Percentiles rank a stretch among this genome's conserved stretches.
These are phyloP conservation scores for Halictus ligatus DNA, from an alignment of 2,888 invertebrate species.

Conservation along the genomic window DNA sequence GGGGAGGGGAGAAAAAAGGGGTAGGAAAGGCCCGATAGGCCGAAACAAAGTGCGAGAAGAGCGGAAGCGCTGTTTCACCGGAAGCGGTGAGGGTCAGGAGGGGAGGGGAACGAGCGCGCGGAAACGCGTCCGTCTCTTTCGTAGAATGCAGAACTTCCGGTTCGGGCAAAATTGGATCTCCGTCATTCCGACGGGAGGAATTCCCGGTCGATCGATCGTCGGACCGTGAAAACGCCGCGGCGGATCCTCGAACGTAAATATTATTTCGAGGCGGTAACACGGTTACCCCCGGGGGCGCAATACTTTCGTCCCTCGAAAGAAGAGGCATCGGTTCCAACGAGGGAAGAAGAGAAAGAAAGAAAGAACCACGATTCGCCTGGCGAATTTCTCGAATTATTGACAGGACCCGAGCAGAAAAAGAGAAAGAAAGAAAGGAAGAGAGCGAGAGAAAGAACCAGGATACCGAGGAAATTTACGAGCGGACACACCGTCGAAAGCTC, in stretches of 20 bases:
- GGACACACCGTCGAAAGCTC: neutral
- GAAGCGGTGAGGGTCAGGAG: neutral
- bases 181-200: constrained; percentile 1
- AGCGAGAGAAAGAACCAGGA: neutral
- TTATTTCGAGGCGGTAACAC: constrained; percentile 21
- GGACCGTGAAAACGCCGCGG: constrained; percentile 13
- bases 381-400: constrained; percentile 35
- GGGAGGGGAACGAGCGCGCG: neutral
- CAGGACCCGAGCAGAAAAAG: neutral
- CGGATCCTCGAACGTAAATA: constrained; percentile 18
- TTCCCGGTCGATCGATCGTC: constrained; percentile 1
- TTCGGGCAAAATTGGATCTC: constrained; percentile 8
- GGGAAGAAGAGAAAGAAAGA: neutral
- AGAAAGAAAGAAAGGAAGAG: neutral
- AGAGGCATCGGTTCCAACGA: neutral
- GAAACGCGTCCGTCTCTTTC: neutral
- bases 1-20: too few species aligned
- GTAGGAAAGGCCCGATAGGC: neutral
- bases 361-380: neutral
- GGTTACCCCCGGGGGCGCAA: constrained; percentile 19
- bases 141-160: neutral
- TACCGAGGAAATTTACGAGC: constrained; percentile 27
- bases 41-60: neutral
- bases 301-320: neutral
- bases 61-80: neutral